Evolutionary conservation across 2,888 invertebrate species (phyloP), one percentile per base, ranked within the genome.

Genomic region (Fragum whitleyi): DNA sequence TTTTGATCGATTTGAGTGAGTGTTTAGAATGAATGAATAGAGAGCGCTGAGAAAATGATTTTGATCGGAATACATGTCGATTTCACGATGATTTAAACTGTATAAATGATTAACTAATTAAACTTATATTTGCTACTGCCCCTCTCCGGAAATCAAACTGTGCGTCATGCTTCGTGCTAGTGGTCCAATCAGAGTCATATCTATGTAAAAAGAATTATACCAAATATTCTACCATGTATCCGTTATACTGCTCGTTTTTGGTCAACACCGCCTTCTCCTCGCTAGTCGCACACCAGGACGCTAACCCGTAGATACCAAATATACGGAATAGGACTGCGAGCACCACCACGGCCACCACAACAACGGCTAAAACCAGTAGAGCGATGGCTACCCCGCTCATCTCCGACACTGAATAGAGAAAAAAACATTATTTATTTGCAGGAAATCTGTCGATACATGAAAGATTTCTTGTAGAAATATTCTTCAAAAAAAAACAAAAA

Each of bases 241-340:
- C 92, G 80, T 91, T 91, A 42, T 88, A 87, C 59, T 90, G 90
- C 61, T 91, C 92, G 83, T 91, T 89, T 74, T 91, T 91, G 1
- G 93, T 93, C n/a, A 93, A 85, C 11, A 87, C 88, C 0, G 91
- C 90, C 70, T 92, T 92, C 78, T 93, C 93, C 72, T 93, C 93
- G n/a, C 89, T 89, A 1, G 87, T 86, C 23, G 92, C 90, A 75
- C 91, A 90, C 68, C 91, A 92, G 16, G 87, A 77, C 14, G 90
- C 85, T 23, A 91, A 61, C 7, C 89, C 87, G 73, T 91, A 91
- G 32, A 92, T 86, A 7, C 92, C 92, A 61, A 90, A 90, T 59
- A 91, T 79, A 23, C 92, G 77, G 70, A 91, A 85, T 28, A 92
- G 77, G 0, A 91, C 86, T 1, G 89, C 92, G 0, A 89, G 71